Evolutionary conservation across 2,888 invertebrate genomes (phyloP), one percentile per base, ranked within the genome.

Genomic region (Microctonus aethiopoides): DNA sequence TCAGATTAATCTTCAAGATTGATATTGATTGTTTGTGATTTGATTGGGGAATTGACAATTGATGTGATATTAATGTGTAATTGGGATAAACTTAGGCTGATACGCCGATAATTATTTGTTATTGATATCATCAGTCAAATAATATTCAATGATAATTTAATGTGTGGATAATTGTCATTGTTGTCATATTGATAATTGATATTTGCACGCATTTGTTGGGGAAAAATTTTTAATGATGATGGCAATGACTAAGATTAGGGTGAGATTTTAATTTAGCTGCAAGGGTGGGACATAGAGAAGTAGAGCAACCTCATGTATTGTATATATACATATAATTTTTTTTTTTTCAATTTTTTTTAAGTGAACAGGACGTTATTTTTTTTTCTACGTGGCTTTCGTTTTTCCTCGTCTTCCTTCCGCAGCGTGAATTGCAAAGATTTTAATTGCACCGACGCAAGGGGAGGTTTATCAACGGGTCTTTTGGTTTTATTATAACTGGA

Each of bases 251-350:
- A 26, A 67, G 11, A 67, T 32, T 39, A 56, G 36, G 41, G 36
- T 36, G 41, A 66, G 66, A 73, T 73, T 73, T 71, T 74, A 73
- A 74, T 73, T 71, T 71, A 74, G 73, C 67, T 65, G 69, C 66
- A 65, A 51, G 52, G 52, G 54, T 68, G 65, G 52, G 59, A 68
- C 57, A 60, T 69, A 26, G 67, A 71, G 65, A 71, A 74, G 73
- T 74, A 68, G 71, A 70, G 68, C 73, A 61, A 57, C 73, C 71
- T 74, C 71, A 71, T 74, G 46, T 46, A 46, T 46, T 74, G 46
- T 46, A 46, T 46, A 16, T 46, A 46, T 3, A n/a, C 7, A 16
- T n/a, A 4, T 20, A 16, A 16, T 46, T 46, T 46, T 7, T 22
- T 36, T 29, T 16, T 57, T n/a, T n/a, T n/a, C n/a, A n/a, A n/a